Conservation (phyloP, 1,140 invertebrate genomes). For the Sminthurides bifidus region DNA sequence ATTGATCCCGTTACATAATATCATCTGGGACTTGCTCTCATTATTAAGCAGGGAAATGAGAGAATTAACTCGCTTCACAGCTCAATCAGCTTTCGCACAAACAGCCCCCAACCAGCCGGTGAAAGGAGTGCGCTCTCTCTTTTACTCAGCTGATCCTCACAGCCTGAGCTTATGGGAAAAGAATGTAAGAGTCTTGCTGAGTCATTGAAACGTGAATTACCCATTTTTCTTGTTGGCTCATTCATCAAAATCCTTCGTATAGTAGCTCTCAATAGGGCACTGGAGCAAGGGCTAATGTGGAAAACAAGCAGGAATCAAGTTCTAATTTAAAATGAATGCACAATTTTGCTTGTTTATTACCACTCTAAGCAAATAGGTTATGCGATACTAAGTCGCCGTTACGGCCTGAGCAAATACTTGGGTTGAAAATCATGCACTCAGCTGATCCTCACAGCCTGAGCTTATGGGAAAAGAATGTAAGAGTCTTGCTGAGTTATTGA, state of each 20-base stretch:
- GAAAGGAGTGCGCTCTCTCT: slow-evolving; percentile 1
- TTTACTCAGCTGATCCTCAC: not conserved
- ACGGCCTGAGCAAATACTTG: too few species aligned
- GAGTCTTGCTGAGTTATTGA: too few species aligned
- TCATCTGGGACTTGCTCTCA: too few species aligned
- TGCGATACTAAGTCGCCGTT: too few species aligned
- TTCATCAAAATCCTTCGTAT: not conserved
- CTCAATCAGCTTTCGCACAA: slow-evolving; percentile 5
- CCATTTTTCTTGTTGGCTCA: not conserved
- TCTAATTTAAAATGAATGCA: not conserved
- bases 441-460: not conserved
- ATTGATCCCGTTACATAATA: too few species aligned
- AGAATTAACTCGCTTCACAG: not conserved
- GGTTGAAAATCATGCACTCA: not conserved
- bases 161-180: not conserved
- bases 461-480: slow-evolving; percentile 3
- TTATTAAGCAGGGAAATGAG: not conserved
- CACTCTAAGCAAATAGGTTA: too few species aligned
- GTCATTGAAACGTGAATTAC: too few species aligned
- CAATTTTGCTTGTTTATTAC: not conserved
- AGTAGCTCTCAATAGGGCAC: not conserved
- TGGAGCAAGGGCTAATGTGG: not conserved
- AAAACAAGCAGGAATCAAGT: not conserved
- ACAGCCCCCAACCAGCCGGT: too few species aligned
- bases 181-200: too few species aligned